Conservation (phyloP, 2,797 vertebrate genomes). For the Coendou prehensilis region DNA sequence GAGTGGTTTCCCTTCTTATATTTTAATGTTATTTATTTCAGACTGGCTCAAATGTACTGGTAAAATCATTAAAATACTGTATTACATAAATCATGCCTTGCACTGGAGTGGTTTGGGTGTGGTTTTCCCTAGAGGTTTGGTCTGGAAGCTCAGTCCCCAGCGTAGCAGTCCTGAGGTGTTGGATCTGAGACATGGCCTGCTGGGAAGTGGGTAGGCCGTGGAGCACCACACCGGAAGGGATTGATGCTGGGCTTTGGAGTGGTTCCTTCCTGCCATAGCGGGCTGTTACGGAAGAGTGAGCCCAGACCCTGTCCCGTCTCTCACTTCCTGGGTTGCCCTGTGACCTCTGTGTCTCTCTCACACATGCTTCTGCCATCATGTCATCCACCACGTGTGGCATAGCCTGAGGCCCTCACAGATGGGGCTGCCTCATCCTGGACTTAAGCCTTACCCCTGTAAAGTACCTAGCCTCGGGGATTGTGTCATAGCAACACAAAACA, state of each 20-base stretch:
- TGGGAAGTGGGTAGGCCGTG: not conserved
- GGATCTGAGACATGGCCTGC: not conserved
- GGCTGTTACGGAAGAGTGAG: not conserved
- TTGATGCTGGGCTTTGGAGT: not conserved
- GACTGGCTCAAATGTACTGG: not conserved
- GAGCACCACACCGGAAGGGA: not conserved
- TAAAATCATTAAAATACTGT: not conserved
- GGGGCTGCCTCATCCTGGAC: not conserved
- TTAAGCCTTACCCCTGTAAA: not conserved
- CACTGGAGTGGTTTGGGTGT: not conserved
- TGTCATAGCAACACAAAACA: not conserved
- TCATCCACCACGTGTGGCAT: not conserved
- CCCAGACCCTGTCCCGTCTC: not conserved
- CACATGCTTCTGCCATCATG: not conserved
- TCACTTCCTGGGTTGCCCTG: not conserved
- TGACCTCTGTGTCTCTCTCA: not conserved
- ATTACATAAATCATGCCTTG: not conserved
- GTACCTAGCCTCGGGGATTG: not conserved
- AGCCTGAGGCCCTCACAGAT: not conserved
- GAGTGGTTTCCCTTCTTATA: not conserved
- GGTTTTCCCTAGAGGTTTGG: not conserved
- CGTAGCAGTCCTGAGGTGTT: not conserved
- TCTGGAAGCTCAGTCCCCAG: not conserved
- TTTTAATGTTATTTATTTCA: not conserved
- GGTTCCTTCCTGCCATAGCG: not conserved